Evolutionary conservation across 1,140 invertebrate species (phyloP), one percentile per base, ranked within the genome.

Genomic region (Ips nitidus): DNA sequence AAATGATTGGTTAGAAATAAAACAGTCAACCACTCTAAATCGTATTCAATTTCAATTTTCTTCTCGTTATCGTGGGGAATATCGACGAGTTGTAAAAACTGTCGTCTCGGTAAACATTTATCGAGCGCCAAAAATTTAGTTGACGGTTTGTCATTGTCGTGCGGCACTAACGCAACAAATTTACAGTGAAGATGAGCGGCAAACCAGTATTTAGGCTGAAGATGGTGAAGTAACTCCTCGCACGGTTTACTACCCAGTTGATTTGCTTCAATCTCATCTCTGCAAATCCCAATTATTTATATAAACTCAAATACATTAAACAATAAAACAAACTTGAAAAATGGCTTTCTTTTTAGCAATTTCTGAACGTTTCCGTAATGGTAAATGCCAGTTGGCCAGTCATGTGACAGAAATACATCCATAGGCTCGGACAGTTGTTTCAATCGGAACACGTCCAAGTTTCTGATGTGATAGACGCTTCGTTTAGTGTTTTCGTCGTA

Each of bases 131-230:
- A 81, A 83, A 99, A 99, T 81, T 93, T 94, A 0, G 97, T 98
- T 41, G 84, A 74, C 73, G 75, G 73, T 4, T 76, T 66, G 4
- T 74, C 80, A 67, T 82, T 74, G 39, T 84, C 76, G 81, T 96
- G 93, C 40, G 86, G 84, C 5, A 98, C 87, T 3, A 94, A 60
- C 3, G 97, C 97, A 47, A 92, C 87, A 85, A 97, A 99, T 84
- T 97, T 95, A 73, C 93, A 94, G 83, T 99, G 98, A 53, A 99
- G 84, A 86, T 99, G 98, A 53, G 95, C 98, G 56, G 97, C 84
- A 84, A 99, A 99, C 97, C 97, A 99, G 82, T 94, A 96, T 0
- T 83, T 82, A 22, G 98, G 98, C 79, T 93, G 87, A 52, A 99
- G 78, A 45, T 84, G 76, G 57, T 89, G 80, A 1, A 99, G 80